phyloP scores from a whole-genome alignment of 2,888 invertebrate genomes.

The Polyommatus icarus region DNA sequence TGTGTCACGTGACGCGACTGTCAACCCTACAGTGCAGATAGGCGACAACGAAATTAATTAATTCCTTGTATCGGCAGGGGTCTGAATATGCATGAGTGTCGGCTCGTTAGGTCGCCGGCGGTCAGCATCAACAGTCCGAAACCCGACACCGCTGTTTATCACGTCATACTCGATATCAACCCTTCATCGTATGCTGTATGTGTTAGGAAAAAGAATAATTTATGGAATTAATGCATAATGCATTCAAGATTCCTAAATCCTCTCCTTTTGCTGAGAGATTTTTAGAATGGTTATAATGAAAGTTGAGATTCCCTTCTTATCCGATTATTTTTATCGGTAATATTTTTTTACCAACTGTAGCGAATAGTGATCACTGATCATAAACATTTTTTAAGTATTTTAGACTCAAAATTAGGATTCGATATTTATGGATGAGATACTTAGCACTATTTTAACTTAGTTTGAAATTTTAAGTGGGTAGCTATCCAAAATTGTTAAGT shows the following conservation, averaged over 20 bases:
- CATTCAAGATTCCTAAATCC: neutral
- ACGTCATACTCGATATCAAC: slow-evolving; percentile 34
- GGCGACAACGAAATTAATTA: slow-evolving; percentile 63
- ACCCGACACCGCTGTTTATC: slow-evolving; percentile 39
- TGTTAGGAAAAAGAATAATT: neutral
- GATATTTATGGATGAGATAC: too few relatives aligned
- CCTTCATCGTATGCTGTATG: neutral
- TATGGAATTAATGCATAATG: neutral
- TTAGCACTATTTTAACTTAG: too few relatives aligned
- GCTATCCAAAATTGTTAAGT: too few relatives aligned
- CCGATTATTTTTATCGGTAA: too few relatives aligned
- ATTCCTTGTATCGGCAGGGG: slow-evolving; percentile 54
- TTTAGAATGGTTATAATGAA: too few relatives aligned
- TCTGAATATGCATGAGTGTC: slow-evolving; percentile 75
- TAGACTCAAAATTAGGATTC: too few relatives aligned
- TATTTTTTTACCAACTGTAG: too few relatives aligned
- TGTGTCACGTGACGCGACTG: neutral
- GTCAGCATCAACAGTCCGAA: slow-evolving; percentile 68
- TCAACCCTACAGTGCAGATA: slow-evolving; percentile 29
- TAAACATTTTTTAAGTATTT: too few relatives aligned
- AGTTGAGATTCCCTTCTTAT: too few relatives aligned
- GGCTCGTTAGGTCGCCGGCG: slow-evolving; percentile 73
- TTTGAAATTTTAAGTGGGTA: too few relatives aligned
- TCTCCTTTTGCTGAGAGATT: too few relatives aligned
- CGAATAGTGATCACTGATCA: too few relatives aligned